These are phyloP conservation scores for Phrynocephalus forsythii DNA, from an alignment of 2,797 vertebrate genomes.

Conservation along the genomic window DNA sequence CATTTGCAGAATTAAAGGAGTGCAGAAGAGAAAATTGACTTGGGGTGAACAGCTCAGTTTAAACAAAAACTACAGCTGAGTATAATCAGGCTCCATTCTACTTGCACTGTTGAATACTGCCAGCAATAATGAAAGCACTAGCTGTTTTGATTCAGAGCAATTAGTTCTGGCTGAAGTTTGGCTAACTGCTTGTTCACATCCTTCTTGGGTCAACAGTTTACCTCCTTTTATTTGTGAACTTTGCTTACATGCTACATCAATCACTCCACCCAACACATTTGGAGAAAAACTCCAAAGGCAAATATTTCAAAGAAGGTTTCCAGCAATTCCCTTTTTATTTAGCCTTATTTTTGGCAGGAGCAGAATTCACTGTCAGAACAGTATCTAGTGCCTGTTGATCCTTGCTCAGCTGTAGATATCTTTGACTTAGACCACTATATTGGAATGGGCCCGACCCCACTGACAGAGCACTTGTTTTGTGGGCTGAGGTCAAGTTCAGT, in stretches of 20 bases:
- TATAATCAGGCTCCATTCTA: not conserved
- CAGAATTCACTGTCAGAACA: not conserved
- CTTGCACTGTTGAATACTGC: not conserved
- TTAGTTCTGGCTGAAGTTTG: conserved; percentile 24
- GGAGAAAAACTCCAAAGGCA: conserved; percentile 23
- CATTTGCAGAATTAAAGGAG: conserved; percentile 42
- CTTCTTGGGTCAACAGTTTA: conserved; percentile 32
- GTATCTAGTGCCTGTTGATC: not conserved
- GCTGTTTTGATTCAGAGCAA: conserved; percentile 43
- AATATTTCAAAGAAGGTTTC: not conserved
- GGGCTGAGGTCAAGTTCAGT: not conserved
- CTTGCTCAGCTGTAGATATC: not conserved
- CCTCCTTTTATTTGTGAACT: conserved; percentile 53
- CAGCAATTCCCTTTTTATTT: not conserved
- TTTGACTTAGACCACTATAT: not conserved
- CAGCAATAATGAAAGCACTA: conserved; percentile 29
- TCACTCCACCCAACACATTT: conserved; percentile 10
- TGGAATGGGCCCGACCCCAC: not conserved
- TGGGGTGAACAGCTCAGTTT: not conserved
- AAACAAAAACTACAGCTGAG: not conserved
- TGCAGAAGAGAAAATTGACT: conserved; percentile 44
- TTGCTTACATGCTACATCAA: conserved; percentile 17
- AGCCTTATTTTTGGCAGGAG: not conserved
- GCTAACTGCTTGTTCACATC: conserved; percentile 61
- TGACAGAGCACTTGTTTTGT: too few relatives aligned